These are phyloP conservation scores for Morbakka virulenta DNA, from an alignment of 30 jellyfish, hydroid and myxozoan genomes.

Conservation along the genomic window DNA sequence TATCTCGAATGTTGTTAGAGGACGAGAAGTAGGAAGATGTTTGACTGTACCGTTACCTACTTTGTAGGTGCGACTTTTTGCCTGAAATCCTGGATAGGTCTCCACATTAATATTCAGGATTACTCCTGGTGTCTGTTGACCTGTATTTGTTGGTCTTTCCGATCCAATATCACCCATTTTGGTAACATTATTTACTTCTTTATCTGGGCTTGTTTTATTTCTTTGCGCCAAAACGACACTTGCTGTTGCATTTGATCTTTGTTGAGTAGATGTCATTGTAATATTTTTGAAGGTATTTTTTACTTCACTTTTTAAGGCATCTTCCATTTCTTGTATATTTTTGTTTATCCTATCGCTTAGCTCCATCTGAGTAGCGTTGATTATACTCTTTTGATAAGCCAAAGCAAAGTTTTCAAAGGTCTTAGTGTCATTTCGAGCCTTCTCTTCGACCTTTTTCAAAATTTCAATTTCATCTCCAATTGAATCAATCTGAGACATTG, in stretches of 20 bases:
- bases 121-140: neutral
- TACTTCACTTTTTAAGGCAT: slow-evolving; percentile 1
- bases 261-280: neutral
- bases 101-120: slow-evolving; percentile 67
- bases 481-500: neutral
- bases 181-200: neutral
- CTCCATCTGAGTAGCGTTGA: neutral
- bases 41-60: neutral
- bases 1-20: neutral
- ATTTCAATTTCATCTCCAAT: neutral
- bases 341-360: neutral
- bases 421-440: neutral
- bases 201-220: neutral
- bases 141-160: neutral
- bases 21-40: neutral
- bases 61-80: neutral
- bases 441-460: neutral
- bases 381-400: neutral
- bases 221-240: neutral
- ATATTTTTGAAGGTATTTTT: neutral
- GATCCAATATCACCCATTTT: neutral
- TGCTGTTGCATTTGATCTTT: neutral
- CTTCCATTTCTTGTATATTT: neutral
- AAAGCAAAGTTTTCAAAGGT: neutral
- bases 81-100: slow-evolving; percentile 39